These are phyloP conservation scores for Mirounga angustirostris DNA, from an alignment of 2,113 vertebrate species.

Conservation along the genomic window DNA sequence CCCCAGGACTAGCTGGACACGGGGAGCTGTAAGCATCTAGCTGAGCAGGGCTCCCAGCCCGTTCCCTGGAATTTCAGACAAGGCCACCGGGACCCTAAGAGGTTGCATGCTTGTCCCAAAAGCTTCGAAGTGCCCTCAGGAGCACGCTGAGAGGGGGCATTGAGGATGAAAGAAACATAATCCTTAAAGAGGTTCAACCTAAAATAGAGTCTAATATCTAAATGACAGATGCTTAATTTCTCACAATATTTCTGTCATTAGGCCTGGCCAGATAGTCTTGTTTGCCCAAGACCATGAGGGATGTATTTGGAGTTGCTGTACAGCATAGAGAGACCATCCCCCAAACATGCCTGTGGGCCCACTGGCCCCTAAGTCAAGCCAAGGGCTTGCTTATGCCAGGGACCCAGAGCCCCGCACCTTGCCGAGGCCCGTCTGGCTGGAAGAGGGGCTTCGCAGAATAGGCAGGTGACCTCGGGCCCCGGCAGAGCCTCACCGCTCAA, in stretches of 20 bases:
- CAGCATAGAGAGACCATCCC: not conserved
- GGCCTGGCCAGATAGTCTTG: not conserved
- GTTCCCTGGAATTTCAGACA: not conserved
- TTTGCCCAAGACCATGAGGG: not conserved
- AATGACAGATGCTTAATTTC: not conserved
- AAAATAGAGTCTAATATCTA: not conserved
- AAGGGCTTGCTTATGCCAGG: not conserved
- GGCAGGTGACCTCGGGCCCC: not conserved
- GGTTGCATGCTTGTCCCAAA: not conserved
- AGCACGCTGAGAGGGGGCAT: fast-evolving
- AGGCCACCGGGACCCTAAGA: not conserved
- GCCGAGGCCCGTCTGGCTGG: not conserved
- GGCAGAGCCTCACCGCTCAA: not conserved
- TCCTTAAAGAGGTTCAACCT: not conserved
- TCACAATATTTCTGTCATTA: not conserved
- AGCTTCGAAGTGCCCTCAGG: not conserved
- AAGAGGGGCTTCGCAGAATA: not conserved
- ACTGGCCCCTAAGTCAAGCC: not conserved
- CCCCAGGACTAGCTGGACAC: not conserved
- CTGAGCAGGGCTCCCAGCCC: not conserved
- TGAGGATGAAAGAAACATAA: not conserved
- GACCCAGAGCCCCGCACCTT: not conserved
- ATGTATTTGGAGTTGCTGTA: not conserved
- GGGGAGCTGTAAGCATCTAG: not conserved
- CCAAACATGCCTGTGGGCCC: not conserved